A percentile compares a stretch with the other conserved stretches of the same genome.
Conservation (phyloP, 2,113 vertebrate species). For the Steatornis caripensis region DNA sequence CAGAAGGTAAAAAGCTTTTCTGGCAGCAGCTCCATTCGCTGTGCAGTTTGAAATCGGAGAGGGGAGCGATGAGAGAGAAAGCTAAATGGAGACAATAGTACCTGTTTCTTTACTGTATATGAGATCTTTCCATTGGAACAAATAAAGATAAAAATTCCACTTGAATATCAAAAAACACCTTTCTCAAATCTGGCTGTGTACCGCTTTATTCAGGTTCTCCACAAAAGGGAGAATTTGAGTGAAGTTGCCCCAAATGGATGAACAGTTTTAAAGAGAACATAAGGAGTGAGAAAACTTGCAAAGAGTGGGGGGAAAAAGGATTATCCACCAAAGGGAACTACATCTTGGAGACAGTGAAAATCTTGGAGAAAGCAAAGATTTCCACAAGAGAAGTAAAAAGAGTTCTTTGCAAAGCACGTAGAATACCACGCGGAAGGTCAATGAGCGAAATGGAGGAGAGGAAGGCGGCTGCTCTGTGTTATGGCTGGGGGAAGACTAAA, state of each 20-base stretch:
- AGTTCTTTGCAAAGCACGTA: not conserved
- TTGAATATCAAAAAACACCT: not conserved
- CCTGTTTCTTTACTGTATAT: not conserved
- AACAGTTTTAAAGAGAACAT: not conserved
- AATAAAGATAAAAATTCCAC: not conserved
- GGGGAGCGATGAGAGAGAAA: not conserved
- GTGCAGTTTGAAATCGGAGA: not conserved
- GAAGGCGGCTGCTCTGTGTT: rapidly evolving
- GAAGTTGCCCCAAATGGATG: not conserved
- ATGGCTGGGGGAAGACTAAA: not conserved
- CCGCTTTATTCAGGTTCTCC: not conserved
- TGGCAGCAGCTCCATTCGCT: not conserved
- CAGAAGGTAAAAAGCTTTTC: not conserved
- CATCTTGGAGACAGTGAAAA: not conserved
- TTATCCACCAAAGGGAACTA: not conserved
- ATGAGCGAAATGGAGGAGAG: not conserved
- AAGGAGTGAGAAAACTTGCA: not conserved
- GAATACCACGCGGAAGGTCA: rapidly evolving
- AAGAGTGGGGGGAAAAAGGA: too few relatives aligned
- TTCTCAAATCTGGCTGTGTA: not conserved
- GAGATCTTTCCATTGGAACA: not conserved
- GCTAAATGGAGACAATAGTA: not conserved
- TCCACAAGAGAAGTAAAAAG: not conserved
- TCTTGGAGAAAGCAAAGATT: not conserved
- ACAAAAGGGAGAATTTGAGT: not conserved